Base-by-base conservation (phyloP, 2,888 invertebrate species). In the Zygaena filipendulae region DNA sequence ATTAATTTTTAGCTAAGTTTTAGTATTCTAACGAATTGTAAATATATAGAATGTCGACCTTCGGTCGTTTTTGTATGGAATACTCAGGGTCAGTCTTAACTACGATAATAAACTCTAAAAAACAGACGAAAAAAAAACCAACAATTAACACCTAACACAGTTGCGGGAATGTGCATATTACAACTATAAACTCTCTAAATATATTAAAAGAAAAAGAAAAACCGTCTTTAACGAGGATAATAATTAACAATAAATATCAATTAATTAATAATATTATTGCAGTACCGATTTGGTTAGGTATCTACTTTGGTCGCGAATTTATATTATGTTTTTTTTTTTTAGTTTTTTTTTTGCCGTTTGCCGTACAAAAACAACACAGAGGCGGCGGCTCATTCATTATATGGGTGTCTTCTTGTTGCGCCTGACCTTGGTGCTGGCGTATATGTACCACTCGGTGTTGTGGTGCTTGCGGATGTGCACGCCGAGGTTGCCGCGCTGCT, bases 391-490 rank as follows among this genome's bases (percentile, higher is more conserved):
- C 19, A 3, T n/a, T n/a, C 16, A 30, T 40, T 46, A 49, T 24
- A 47, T 44, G 44, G 69, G 46, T 29, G 71, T 64, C 52, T 80
- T 81, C 46, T 75, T 79, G 59, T 68, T 69, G 36, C 79, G 71
- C 37, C 81, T 49, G 43, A 75, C 67, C 47, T 71, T 74, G 66
- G 52, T 74, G 59, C 54, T 68, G 48, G 81, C 80, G 66, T 77
- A 81, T n/a, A 70, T 40, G 57, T 55, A 68, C 81, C 81, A 81
- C 71, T 80, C 74, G 45, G 59, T 47, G 58, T 74, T 68, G 81
- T 91, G 91, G 79, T 90, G 90, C 57, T 91, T 89, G 42, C 90
- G 83, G 43, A 89, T 88, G 62, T 91, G 91, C 11, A 91, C 91
- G 44, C 90, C 88, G 13, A 91, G 81, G 71, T 92, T 91, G 45